Evolutionary conservation across 2,797 vertebrate species (phyloP).

Genomic region (Microcaecilia unicolor): DNA sequence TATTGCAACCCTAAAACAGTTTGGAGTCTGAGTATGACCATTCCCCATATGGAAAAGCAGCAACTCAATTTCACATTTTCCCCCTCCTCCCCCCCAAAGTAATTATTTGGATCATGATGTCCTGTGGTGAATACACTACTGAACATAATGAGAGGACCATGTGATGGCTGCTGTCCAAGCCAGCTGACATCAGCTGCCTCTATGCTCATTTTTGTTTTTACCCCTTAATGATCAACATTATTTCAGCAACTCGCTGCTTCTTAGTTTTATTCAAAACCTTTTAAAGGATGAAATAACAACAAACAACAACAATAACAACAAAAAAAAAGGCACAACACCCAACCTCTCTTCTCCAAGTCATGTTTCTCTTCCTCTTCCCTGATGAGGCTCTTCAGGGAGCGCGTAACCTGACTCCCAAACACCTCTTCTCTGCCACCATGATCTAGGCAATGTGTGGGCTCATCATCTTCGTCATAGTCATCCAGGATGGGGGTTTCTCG

Average conservation of each 20-base stretch:
- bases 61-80: background rate
- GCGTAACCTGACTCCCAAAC: slow-evolving; percentile 58
- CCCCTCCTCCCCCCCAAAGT: no score
- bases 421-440: slow-evolving; percentile 47
- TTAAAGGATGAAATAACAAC: rapidly evolving
- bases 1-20: no score
- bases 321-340: slow-evolving; percentile 8
- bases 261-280: no score
- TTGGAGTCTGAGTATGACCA: no score
- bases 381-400: slow-evolving; percentile 64
- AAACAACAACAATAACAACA: no score
- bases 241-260: no score
- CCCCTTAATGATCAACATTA: rapidly evolving
- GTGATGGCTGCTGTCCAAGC: background rate
- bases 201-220: background rate
- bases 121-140: no score
- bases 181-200: background rate
- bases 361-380: slow-evolving; percentile 64
- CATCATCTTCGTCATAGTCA: slow-evolving; percentile 85
- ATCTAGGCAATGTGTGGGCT: slow-evolving; percentile 58
- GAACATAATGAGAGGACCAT: background rate
- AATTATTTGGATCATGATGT: background rate
- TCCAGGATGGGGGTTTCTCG: slow-evolving; percentile 94
- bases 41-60: background rate
- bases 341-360: slow-evolving; percentile 82